phyloP scores from a whole-genome alignment of 1,140 invertebrate genomes.

The Zelostemma sp. region DNA sequence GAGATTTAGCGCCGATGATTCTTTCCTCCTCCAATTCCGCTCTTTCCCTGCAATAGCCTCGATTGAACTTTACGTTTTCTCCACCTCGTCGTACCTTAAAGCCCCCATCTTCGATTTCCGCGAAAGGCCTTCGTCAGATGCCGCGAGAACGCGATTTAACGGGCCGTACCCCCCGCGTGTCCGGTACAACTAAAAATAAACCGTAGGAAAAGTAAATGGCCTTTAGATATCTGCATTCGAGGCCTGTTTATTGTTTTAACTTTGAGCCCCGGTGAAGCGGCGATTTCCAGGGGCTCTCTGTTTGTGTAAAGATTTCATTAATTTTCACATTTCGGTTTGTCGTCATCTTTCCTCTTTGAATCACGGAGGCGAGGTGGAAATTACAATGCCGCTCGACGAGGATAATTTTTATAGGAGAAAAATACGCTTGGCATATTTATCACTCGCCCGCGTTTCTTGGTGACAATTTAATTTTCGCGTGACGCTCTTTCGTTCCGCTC shows the following conservation, averaged over 20 bases:
- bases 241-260: constrained; percentile 61
- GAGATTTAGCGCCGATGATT: constrained; percentile 39
- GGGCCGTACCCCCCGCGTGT: constrained; percentile 39
- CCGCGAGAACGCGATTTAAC: constrained; percentile 42
- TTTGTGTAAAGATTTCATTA: constrained; percentile 55
- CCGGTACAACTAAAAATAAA: constrained; percentile 46
- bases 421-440: background rate
- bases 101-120: constrained; percentile 43
- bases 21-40: constrained; percentile 26
- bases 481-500: too few relatives aligned
- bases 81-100: constrained; percentile 36
- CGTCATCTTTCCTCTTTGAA: constrained; percentile 17
- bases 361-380: background rate
- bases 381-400: background rate
- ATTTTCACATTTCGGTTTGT: constrained; percentile 24
- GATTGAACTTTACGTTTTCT: constrained; percentile 41
- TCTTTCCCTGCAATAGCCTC: constrained; percentile 36
- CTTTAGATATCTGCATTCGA: constrained; percentile 52
- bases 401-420: background rate
- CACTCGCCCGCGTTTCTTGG: constrained; percentile 2
- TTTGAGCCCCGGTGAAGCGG: constrained; percentile 47
- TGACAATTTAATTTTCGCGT: constrained; percentile 21
- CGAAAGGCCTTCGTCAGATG: constrained; percentile 45
- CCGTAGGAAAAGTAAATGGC: constrained; percentile 50
- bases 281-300: constrained; percentile 38